These are phyloP conservation scores for Entomobrya multifasciata DNA, from an alignment of 2,888 invertebrate genomes.

Conservation along the genomic window DNA sequence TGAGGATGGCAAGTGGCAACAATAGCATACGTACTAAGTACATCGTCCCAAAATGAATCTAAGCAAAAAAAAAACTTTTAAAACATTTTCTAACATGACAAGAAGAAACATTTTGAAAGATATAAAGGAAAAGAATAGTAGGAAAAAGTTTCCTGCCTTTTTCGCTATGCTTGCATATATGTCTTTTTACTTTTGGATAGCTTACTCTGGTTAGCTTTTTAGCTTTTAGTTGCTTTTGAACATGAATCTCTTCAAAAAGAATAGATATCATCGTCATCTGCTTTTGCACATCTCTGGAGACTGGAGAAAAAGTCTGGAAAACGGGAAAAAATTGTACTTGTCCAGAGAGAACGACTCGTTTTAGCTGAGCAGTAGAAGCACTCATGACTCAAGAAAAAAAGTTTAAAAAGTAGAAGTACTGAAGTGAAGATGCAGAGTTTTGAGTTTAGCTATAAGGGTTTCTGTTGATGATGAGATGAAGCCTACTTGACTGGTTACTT, in stretches of 20 bases:
- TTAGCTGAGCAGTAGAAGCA: not conserved
- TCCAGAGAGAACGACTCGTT: too few species aligned
- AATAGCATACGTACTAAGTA: not conserved
- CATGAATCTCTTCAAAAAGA: constrained; percentile 4
- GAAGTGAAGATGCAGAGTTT: not conserved
- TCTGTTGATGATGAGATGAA: constrained; percentile 41
- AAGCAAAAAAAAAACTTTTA: constrained; percentile 18
- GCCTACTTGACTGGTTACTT: constrained; percentile 33
- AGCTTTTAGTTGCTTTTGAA: constrained; percentile 43
- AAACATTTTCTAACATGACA: constrained; percentile 41
- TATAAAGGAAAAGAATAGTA: constrained; percentile 23
- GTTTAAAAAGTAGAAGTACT: not conserved
- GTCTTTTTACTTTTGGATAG: not conserved
- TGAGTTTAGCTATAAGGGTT: not conserved
- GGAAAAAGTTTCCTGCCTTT: not conserved
- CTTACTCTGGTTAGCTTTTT: constrained; percentile 28
- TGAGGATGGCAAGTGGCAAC: constrained; percentile 12
- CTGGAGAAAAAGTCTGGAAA: not conserved
- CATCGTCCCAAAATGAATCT: not conserved
- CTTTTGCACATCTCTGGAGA: not conserved
- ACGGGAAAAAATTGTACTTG: not conserved
- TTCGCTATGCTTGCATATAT: not conserved
- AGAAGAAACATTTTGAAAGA: constrained; percentile 24
- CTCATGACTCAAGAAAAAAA: constrained; percentile 5
- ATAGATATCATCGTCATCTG: constrained; percentile 1